Conservation (phyloP, 1,140 invertebrate species). For the Cepaea nemoralis region DNA sequence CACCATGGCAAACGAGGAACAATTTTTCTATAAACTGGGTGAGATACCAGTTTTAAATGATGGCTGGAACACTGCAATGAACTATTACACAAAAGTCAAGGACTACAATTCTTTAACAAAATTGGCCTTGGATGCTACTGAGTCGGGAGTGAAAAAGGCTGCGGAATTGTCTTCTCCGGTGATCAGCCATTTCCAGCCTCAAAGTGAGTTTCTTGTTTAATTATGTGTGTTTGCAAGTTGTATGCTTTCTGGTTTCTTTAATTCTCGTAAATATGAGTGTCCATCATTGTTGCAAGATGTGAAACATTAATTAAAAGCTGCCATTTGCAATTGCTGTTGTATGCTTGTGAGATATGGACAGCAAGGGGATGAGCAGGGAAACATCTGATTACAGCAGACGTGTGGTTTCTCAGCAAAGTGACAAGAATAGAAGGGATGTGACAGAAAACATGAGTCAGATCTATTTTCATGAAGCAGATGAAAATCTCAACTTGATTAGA, state of each 20-base stretch:
- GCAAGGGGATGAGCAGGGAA: too few relatives aligned
- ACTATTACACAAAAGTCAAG: slow-evolving; percentile 27
- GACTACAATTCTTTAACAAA: slow-evolving; percentile 24
- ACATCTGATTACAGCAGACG: too few relatives aligned
- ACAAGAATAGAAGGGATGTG: too few relatives aligned
- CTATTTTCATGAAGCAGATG: too few relatives aligned
- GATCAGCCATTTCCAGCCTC: slow-evolving; percentile 22
- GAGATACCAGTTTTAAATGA: slow-evolving; percentile 41
- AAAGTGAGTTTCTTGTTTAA: slow-evolving; percentile 32
- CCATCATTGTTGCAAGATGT: too few relatives aligned
- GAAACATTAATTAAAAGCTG: too few relatives aligned
- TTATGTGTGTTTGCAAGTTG: background rate
- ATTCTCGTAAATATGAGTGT: background rate
- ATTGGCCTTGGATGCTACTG: slow-evolving; percentile 8
- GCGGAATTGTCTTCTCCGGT: slow-evolving; percentile 26
- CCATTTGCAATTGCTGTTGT: background rate
- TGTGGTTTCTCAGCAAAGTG: too few relatives aligned
- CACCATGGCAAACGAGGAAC: slow-evolving; percentile 28
- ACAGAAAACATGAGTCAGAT: too few relatives aligned
- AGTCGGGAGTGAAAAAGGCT: slow-evolving; percentile 27
- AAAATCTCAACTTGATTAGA: too few relatives aligned
- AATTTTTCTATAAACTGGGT: slow-evolving; percentile 24
- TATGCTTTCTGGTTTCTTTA: background rate
- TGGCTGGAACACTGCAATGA: slow-evolving; percentile 22
- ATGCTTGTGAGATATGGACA: background rate